Base-by-base conservation (phyloP, 37 sponge, comb jelly and placozoan species). In the Cliona cf. orientalis region DNA sequence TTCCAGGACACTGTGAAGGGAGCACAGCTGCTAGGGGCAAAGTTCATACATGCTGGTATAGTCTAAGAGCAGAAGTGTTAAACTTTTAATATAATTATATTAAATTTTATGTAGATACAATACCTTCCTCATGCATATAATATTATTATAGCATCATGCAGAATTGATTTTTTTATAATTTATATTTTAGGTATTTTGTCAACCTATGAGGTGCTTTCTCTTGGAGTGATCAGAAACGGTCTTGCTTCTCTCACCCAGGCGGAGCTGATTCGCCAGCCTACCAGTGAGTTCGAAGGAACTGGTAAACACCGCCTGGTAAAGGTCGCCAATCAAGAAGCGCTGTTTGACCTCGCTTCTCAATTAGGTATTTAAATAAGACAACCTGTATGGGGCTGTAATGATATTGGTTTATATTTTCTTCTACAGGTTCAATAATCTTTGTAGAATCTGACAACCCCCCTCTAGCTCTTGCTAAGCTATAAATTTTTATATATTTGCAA, bases 251-350 rank as follows among this genome's bases (percentile, higher is more conserved):
- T 94, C 55, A 84, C 78, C 23, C 68, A 78, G 21, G 67, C 76
- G 32, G 81, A 77, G 3, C 66, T 94, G 39, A 74, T 94, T 34
- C 75, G 56, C 9, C 81, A 88, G 40, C 76, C 76, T 26, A 26
- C 40, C 87, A 91, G 92, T 74, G 92, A 91, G 69, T 72, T 87
- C 42, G 83, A 89, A 37, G 88, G 84, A 17, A 75, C 76, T 56
- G 76, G 76, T 41, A 63, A 64, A 40, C 84, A 91, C 62, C 64
- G 92, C 11, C 70, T 91, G 63, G 92, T 91, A 31, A 91, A 91
- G 60, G 92, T 91, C 57, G 71, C 42, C 14, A 29, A 87, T 4
- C 63, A 66, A n/a, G 46, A 66, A 12, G 58, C 45, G 31, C 76
- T 91, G 33, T 32, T 34, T 23, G 44, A 79, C 3, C 66, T 87